Conservation (phyloP, 1,140 invertebrate species). For the Helicoverpa zea region DNA sequence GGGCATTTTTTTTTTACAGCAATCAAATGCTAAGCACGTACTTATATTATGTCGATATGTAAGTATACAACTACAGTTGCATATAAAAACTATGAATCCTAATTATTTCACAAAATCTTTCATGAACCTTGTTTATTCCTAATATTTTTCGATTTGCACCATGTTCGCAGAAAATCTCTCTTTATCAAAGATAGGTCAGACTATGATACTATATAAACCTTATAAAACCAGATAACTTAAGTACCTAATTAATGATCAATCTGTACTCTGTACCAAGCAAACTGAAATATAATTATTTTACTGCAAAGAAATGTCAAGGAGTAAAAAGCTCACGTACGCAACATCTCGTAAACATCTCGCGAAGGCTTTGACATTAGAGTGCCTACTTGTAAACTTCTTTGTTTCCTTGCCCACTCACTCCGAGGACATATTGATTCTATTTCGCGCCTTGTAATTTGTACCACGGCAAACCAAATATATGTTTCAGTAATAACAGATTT, state of each 20-base stretch:
- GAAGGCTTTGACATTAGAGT: slow-evolving; percentile 23
- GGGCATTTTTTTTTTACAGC: no score
- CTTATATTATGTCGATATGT: no score
- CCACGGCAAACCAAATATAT: background rate
- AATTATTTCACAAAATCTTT: no score
- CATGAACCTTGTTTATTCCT: no score
- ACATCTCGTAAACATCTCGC: slow-evolving; percentile 15
- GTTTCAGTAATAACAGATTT: background rate
- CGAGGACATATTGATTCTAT: slow-evolving; percentile 2
- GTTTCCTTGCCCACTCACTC: slow-evolving; percentile 15
- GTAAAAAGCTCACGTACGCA: slow-evolving; percentile 31
- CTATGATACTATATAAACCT: background rate
- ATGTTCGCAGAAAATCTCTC: no score
- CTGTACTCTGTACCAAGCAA: background rate
- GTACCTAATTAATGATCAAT: no score
- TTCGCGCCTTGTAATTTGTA: background rate
- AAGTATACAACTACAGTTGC: no score
- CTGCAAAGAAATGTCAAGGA: slow-evolving; percentile 1
- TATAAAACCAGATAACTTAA: background rate
- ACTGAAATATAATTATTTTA: background rate
- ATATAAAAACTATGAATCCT: no score
- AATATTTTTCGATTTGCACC: no score
- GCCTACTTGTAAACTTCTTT: slow-evolving; percentile 20
- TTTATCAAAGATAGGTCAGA: no score
- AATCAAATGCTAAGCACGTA: no score